Base-by-base conservation (phyloP, 1,140 invertebrate genomes). In the Adoxophyes honmai region DNA sequence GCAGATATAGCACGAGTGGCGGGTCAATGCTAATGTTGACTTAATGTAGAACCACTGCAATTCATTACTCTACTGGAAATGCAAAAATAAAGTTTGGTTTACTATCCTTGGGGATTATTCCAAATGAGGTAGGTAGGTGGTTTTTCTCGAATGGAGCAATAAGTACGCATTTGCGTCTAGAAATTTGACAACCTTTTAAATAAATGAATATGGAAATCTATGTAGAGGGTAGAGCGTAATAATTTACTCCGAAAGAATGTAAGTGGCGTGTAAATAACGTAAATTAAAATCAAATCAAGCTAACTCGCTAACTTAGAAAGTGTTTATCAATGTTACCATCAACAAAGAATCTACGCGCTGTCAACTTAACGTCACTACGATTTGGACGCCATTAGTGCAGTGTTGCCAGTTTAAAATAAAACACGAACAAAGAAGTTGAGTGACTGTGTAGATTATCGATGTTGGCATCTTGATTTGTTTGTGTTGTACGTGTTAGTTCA, bases 401-500 rank as follows among this genome's bases (percentile, higher is more conserved):
- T 74, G 74, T 70, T 75, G 68, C 72, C 66, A 69, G 59, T 48
- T 57, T 39, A 56, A 57, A 66, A 62, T 65, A 66, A 52, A 64
- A 35, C 39, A 63, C 44, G 21, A 18, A 69, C 66, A 78, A 78
- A 73, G 71, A 70, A 18, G 68, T 63, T 70, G 66, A 78, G 70
- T 73, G 75, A 75, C 75, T 62, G 62, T 62, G 62, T 55, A 66
- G 70, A 75, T 73, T 75, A 75, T 75, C 75, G 57, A 59, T 42
- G 60, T 36, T 21, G 36, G 55, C 59, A 78, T 78, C 72, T 78
- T 78, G 75, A 78, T 77, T 74, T 78, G 75, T 73, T 72, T 70
- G 59, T 64, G 68, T 70, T 73, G 67, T 61, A 72, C 69, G 59
- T 64, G 68, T 63, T 42, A 57, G 62, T 66, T 66, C 72, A 78